phyloP scores from a whole-genome alignment of 2,797 vertebrate genomes.

The Sebastes hubbsi region DNA sequence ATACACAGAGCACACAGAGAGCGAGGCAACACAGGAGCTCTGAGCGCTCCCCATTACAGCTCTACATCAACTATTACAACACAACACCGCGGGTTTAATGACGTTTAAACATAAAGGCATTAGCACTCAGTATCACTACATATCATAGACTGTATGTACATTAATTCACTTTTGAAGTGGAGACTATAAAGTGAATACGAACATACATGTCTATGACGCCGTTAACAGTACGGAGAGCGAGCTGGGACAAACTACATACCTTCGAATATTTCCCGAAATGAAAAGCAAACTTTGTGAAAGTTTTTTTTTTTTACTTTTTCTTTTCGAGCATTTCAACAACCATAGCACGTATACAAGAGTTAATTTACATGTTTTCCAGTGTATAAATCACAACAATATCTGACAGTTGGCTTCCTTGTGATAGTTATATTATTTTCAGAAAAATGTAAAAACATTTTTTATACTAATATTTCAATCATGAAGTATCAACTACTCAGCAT shows the following conservation, averaged over 20 bases:
- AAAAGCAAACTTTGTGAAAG: background rate
- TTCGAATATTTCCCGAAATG: background rate
- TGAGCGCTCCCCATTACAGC: conserved; percentile 36
- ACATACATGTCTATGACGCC: background rate
- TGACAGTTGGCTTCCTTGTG: background rate
- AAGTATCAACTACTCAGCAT: background rate
- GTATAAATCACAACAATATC: conserved; percentile 1
- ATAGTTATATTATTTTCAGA: background rate
- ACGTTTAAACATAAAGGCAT: background rate
- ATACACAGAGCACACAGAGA: conserved; percentile 33
- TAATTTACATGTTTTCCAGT: background rate
- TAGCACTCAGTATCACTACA: no score
- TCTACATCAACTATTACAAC: fast-evolving
- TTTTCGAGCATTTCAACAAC: conserved; percentile 1
- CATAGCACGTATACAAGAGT: background rate
- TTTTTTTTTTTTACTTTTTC: conserved; percentile 19
- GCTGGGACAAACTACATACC: conserved; percentile 10
- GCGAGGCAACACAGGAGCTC: background rate
- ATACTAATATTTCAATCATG: background rate
- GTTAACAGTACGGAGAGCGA: background rate
- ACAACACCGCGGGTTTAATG: background rate
- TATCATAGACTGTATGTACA: no score
- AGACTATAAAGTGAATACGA: background rate
- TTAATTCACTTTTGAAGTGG: background rate
- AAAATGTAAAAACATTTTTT: background rate